Percentiles rank a stretch among this genome's conserved stretches.
Conservation (phyloP, 1,140 invertebrate species). For the Triops longicaudatus region DNA sequence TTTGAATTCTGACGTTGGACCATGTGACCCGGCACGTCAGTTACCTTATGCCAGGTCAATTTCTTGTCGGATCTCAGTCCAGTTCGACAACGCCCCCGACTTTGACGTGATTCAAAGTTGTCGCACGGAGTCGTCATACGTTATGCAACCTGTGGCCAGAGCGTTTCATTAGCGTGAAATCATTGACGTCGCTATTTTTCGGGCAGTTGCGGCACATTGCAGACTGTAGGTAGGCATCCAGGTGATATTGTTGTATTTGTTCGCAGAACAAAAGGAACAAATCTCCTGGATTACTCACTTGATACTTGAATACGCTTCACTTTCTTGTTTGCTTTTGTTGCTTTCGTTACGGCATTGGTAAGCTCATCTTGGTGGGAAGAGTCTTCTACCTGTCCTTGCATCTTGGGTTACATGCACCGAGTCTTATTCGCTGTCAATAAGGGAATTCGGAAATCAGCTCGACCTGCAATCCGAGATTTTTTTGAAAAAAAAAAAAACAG, state of each 20-base stretch:
- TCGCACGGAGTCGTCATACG: neutral
- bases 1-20: neutral
- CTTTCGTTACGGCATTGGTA: neutral
- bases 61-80: neutral
- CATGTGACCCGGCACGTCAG: neutral
- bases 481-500: neutral
- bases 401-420: neutral
- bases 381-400: constrained; percentile 11
- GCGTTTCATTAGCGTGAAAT: no score
- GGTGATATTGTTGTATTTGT: neutral
- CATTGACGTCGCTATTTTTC: no score
- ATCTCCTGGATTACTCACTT: neutral
- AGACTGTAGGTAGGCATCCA: no score
- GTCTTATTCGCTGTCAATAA: neutral
- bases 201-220: no score
- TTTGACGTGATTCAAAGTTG: neutral
- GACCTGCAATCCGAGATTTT: neutral
- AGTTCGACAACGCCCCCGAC: neutral
- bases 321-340: neutral
- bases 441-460: constrained; percentile 11
- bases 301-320: neutral
- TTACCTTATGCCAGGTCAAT: constrained; percentile 3
- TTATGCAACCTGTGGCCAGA: neutral
- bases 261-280: neutral
- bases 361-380: constrained; percentile 5